These are phyloP conservation scores for Turritopsis dohrnii DNA, from an alignment of 30 jellyfish, hydroid and myxozoan species.

Conservation along the genomic window DNA sequence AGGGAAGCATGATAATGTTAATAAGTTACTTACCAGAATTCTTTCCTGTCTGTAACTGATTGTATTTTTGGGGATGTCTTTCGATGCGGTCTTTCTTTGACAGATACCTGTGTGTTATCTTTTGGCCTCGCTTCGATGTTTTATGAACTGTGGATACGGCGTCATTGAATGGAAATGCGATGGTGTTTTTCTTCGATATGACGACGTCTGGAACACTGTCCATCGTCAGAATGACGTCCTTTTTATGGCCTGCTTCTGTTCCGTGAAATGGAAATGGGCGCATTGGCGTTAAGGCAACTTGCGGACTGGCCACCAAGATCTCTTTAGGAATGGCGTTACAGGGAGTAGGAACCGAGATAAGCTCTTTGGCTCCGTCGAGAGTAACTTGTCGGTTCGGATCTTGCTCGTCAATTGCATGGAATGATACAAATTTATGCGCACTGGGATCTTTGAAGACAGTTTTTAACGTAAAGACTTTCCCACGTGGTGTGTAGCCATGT, in stretches of 20 bases:
- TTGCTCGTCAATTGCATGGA: conserved; percentile 67
- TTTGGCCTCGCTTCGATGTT: background rate
- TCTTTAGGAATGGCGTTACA: conserved; percentile 9
- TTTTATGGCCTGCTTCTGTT: background rate
- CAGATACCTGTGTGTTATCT: background rate
- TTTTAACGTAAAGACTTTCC: conserved; percentile 66
- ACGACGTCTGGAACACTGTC: background rate
- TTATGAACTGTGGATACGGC: background rate
- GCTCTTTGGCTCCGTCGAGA: conserved; percentile 66
- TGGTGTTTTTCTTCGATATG: background rate
- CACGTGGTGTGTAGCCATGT: conserved; percentile 91
- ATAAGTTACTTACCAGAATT: background rate
- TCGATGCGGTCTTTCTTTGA: background rate
- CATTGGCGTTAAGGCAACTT: background rate
- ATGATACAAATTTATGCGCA: conserved; percentile 63
- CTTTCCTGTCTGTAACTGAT: background rate
- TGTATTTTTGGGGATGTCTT: background rate
- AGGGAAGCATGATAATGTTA: background rate
- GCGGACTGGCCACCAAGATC: background rate
- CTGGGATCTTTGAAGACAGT: conserved; percentile 84
- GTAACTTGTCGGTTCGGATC: conserved; percentile 46
- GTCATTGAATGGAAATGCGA: background rate
- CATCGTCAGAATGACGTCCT: background rate
- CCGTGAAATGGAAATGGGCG: background rate
- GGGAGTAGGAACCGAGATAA: conserved; percentile 18